A percentile compares a stretch with the other conserved stretches of the same genome.
Conservation (phyloP, 2,888 invertebrate species). For the Nomada goodeniana region DNA sequence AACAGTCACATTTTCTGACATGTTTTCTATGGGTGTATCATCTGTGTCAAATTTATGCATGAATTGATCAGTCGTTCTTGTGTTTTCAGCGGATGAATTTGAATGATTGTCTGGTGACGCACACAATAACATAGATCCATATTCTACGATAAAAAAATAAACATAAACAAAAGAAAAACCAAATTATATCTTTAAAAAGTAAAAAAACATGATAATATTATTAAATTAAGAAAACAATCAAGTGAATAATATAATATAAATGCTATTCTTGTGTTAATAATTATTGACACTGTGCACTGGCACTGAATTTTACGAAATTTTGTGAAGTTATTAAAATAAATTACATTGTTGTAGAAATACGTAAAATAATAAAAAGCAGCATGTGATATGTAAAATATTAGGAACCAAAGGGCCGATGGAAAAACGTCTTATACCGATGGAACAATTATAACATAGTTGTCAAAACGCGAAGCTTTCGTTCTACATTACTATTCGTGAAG, state of each 20-base stretch:
- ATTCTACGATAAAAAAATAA: conserved; percentile 78
- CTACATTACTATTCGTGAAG: not conserved
- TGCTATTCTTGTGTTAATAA: not conserved
- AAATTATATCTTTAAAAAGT: not conserved
- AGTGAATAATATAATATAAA: conserved; percentile 3
- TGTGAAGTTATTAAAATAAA: not conserved
- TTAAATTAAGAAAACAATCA: not conserved
- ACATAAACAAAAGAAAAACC: not conserved
- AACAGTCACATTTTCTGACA: conserved; percentile 78
- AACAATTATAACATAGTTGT: not conserved
- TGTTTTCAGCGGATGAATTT: conserved; percentile 70
- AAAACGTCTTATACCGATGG: not conserved
- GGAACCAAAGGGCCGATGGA: not conserved
- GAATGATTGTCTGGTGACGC: conserved; percentile 79
- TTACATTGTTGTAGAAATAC: not conserved
- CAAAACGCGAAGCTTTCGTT: not conserved
- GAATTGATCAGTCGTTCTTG: conserved; percentile 73
- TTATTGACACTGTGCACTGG: not conserved
- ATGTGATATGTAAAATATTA: conserved; percentile 1
- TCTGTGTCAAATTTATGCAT: conserved; percentile 71
- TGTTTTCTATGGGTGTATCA: conserved; percentile 66
- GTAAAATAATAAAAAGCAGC: not conserved
- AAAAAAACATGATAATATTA: not conserved
- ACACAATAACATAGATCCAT: conserved; percentile 83
- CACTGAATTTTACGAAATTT: not conserved